A percentile compares a stretch with the other conserved stretches of the same genome.
Conservation (phyloP, 1,140 invertebrate genomes). For the Aphidius gifuensis region DNA sequence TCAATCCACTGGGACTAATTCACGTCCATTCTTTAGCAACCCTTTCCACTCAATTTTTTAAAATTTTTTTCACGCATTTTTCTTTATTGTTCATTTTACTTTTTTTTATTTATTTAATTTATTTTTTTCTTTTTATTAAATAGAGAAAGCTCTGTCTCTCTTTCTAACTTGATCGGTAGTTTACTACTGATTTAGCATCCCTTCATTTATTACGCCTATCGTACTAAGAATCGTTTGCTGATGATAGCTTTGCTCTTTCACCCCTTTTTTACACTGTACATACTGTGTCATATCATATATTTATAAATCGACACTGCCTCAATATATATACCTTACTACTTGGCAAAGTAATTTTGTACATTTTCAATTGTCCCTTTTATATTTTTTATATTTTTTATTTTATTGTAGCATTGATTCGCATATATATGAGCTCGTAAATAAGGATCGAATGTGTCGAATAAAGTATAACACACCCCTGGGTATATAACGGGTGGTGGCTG, state of each 20-base stretch:
- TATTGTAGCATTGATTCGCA: constrained; percentile 8
- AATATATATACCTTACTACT: not conserved
- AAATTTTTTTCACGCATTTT: constrained; percentile 17
- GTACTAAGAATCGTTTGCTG: not conserved
- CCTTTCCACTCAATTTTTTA: constrained; percentile 24
- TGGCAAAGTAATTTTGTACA: too few relatives aligned
- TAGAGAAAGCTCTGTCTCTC: not conserved
- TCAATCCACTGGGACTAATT: constrained; percentile 46
- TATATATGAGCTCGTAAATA: constrained; percentile 30
- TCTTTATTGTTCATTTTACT: constrained; percentile 6
- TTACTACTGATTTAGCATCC: constrained; percentile 14
- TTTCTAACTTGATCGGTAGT: not conserved
- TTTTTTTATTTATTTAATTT: constrained; percentile 17
- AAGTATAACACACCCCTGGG: constrained; percentile 27
- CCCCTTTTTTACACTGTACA: constrained; percentile 16
- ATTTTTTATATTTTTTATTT: constrained; percentile 9
- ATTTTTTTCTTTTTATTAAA: constrained; percentile 1
- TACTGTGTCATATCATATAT: not conserved
- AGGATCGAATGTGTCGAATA: constrained; percentile 28
- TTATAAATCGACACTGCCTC: not conserved
- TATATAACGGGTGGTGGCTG: not conserved
- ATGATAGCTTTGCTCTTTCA: constrained; percentile 10
- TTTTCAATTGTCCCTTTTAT: not conserved
- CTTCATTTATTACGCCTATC: constrained; percentile 16
- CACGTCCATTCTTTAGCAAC: constrained; percentile 37